Evolutionary conservation across 2,113 vertebrate species (phyloP), one percentile per base, ranked within the genome.

Genomic region (Pomatostomus ruficeps): DNA sequence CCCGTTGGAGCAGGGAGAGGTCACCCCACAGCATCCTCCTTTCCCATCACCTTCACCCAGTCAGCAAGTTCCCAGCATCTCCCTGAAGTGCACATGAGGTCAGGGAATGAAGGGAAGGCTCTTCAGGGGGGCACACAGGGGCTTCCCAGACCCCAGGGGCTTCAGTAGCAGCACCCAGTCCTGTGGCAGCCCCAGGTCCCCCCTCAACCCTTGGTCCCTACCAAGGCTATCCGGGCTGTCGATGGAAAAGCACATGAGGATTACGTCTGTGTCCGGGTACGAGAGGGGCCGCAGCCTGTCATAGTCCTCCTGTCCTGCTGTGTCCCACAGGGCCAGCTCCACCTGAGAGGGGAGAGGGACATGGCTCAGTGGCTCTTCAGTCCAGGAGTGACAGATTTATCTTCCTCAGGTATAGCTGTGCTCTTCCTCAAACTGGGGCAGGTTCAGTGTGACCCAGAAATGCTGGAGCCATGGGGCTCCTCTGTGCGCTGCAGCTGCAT

Each of bases 171-270:
- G 48, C 77, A 66, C 25, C 10, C 4, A 5, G 40, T 13, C 54
- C 58, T 7, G 14, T 0, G 1, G 48, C 33, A 68, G 25, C 26
- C 57, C 48, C 85, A 15, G 29, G 14, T 31, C 0, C 11, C 23
- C 45, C 59, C 29, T 33, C 10, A 2, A 18, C 24, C 29, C 70
- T 42, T 2, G 5, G 25, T 54, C n/a, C 96, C 97, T 98, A 99
- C 99, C 99, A 54, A 99, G 98, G 97, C 99, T 99, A 75, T 99
- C 99, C 0, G 99, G 99, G 96, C 99, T 99, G 95, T 99, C 99
- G n/a, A 99, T 99, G 72, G 99, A 99, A 87, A 99, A 99, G 95
- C 99, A 99, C 99, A 99, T 99, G 92, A 99, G 99, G 96, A 99
- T 99, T 49, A 99, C 99, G 0, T 99, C 99, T 2, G 99, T 99